phyloP scores from a whole-genome alignment of 2,888 invertebrate genomes.

The Hypsopygia costalis region DNA sequence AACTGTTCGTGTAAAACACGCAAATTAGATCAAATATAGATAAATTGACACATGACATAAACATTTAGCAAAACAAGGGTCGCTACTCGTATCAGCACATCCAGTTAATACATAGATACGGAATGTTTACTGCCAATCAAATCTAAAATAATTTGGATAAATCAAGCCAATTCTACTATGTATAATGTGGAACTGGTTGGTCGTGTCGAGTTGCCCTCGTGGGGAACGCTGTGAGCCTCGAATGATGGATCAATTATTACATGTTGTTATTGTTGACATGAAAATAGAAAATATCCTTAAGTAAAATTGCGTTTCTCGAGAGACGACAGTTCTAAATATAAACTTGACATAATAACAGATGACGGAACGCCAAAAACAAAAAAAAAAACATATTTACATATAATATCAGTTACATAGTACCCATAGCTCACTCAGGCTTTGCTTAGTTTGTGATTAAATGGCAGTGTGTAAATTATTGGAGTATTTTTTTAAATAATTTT shows the following conservation, averaged over 20 bases:
- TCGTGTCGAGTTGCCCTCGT: conserved; percentile 15
- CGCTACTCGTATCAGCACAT: conserved; percentile 25
- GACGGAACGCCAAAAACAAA: no score
- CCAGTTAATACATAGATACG: conserved; percentile 21
- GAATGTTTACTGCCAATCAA: conserved; percentile 14
- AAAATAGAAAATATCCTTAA: no score
- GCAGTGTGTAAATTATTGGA: no score
- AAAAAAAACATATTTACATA: no score
- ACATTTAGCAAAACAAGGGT: conserved; percentile 24
- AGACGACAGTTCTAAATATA: not conserved
- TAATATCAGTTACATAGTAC: no score
- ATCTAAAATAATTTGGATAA: conserved; percentile 4
- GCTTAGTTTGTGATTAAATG: no score
- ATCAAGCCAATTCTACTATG: conserved; percentile 15
- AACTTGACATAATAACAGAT: no score
- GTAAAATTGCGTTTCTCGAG: no score
- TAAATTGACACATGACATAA: conserved; percentile 14
- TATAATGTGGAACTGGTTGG: conserved; percentile 11
- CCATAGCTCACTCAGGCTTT: no score
- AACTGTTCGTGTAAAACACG: conserved; percentile 11
- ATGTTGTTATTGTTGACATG: no score
- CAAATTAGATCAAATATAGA: conserved; percentile 17
- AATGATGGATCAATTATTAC: not conserved
- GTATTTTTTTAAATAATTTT: no score
- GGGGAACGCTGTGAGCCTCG: not conserved